Base-by-base conservation (phyloP, 2,888 invertebrate species). In the Troides oblongomaculatus region DNA sequence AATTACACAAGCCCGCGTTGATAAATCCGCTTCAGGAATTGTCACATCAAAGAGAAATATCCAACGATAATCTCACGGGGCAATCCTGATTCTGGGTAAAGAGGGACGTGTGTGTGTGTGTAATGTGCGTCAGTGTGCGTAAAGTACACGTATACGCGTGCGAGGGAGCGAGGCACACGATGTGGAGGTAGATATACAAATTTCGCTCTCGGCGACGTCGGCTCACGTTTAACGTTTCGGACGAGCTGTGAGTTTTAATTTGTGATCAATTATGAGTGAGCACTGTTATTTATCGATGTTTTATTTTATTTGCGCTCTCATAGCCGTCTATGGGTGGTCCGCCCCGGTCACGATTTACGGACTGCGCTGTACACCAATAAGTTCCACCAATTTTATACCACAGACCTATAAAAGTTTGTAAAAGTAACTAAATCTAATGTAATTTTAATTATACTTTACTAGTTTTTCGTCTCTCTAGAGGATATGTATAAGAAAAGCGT, bases 231-330 rank as follows among this genome's bases (percentile, higher is more conserved):
- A 90, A 90, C 88, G 84, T 90, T 89, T 88, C 84, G 90, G 88
- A 87, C 90, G 88, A 88, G 87, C 85, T 83, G 84, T 89, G 86
- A 88, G 87, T 92, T 92, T 92, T 92, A 92, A 92, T 92, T 92
- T 92, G 92, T 92, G 90, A 91, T 92, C 92, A 92, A 92, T 92
- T 92, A 92, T 92, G 90, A 91, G 89, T 86, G 87, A 85, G 87
- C 89, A 85, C 88, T 87, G 90, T 92, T 91, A 90, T 92, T 91
- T 91, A 91, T 92, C 84, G 88, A 87, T 85, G 89, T 92, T 92
- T 92, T 91, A 89, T 92, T 91, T 92, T 88, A 89, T 92, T 92
- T 90, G 86, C 86, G 88, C 88, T 87, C 91, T 89, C 90, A 83
- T 85, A 86, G 81, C 83, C 30, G 84, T 77, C 84, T 78, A 87